Percentiles rank a stretch among this genome's conserved stretches.
phyloP scores from a whole-genome alignment of 2,888 invertebrate species.

The Ypsolopha scabrella region DNA sequence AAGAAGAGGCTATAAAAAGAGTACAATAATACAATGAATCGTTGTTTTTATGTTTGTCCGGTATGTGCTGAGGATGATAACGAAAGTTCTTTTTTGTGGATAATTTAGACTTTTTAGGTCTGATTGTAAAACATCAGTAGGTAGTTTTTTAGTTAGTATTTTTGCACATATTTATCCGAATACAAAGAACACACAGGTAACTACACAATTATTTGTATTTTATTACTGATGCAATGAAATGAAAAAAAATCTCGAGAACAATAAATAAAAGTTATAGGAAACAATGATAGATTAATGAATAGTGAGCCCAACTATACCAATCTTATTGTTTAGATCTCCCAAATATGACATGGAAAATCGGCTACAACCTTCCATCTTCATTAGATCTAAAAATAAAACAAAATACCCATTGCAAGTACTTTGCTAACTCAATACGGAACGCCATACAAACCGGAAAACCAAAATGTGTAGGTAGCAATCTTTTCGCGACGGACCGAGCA shows the following conservation, averaged over 20 bases:
- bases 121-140: neutral
- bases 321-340: too few species aligned
- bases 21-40: conserved; percentile 18
- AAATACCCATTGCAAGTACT: too few species aligned
- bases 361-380: too few species aligned
- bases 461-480: conserved; percentile 46
- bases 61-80: conserved; percentile 19
- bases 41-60: conserved; percentile 19
- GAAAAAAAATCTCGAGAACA: neutral
- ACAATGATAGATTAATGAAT: neutral
- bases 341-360: too few species aligned
- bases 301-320: too few species aligned
- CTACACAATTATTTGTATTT: neutral
- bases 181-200: too few species aligned
- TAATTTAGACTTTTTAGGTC: conserved; percentile 1
- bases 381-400: too few species aligned
- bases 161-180: neutral
- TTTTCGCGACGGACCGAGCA: conserved; percentile 19
- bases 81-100: conserved; percentile 30
- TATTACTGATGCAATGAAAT: neutral
- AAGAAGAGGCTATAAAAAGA: conserved; percentile 23
- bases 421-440: conserved; percentile 38
- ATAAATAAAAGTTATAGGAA: conserved; percentile 1
- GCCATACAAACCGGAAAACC: conserved; percentile 57
- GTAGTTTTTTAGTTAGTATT: neutral